Evolutionary conservation across 2,113 vertebrate genomes (phyloP), one percentile per base, ranked within the genome.

Genomic region (Crocuta crocuta): DNA sequence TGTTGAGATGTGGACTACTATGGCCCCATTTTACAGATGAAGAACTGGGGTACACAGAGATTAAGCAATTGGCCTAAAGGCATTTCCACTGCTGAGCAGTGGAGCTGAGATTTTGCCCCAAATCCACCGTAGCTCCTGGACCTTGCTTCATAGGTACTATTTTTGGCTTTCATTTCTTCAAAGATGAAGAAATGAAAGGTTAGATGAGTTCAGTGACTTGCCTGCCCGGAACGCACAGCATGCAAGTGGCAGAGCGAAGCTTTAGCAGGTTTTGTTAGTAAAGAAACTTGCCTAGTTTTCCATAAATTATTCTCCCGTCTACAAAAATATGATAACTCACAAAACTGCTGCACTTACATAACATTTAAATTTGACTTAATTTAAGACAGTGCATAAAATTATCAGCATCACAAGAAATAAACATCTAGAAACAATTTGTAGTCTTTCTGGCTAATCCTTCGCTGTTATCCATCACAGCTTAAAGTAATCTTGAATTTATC

Each of bases 401-500:
- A 76, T 74, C 68, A 63, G 19, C 16, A 7, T 80, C 83, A 58
- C 86, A 85, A 81, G 45, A 93, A 74, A 83, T 89, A 76, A 91
- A 70, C n/a, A 58, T 89, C 70, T 91, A 68, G 50, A 91, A 89
- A 76, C 71, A 70, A 65, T 66, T 21, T 65, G 45, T 50, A 48
- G 65, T 58, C 68, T 65, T 84, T 80, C 83, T 91, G 61, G 50
- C 43, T 71, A 74, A 78, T 81, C 82, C 81, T 94, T 84, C 70
- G 35, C n/a, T n/a, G 1, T 50, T 91, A 94, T 50, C 24, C 71
- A 53, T 71, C 89, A 81, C 13, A 48, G 48, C 23, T 95, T 83
- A 96, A 83, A 55, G 79, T 78, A 91, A 91, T 91, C 92, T 88
- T 89, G 43, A 63, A 63, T 55, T 63, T 93, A 81, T 74, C 85